Evolutionary conservation across 2,888 invertebrate genomes (phyloP).

Genomic region (Pachliopta kotzebuea): DNA sequence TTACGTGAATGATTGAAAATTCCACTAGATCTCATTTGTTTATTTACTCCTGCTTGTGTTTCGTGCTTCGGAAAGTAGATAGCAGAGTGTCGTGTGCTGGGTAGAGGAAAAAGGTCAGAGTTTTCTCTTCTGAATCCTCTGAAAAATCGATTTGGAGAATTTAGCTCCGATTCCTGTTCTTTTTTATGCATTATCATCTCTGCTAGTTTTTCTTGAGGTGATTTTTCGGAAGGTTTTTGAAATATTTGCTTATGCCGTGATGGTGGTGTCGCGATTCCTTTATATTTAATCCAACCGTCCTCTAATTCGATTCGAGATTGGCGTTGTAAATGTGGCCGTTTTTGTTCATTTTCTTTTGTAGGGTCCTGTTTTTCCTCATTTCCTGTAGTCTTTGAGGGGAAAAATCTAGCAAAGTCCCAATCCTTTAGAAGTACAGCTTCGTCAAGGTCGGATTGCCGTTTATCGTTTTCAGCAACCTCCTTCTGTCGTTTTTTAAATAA

Average conservation of each 20-base stretch:
- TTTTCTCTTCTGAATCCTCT: conserved; percentile 91
- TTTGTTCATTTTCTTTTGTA: conserved; percentile 66
- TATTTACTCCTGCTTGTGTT: conserved; percentile 65
- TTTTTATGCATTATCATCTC: conserved; percentile 83
- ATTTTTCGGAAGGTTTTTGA: conserved; percentile 60
- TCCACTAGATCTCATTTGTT: conserved; percentile 83
- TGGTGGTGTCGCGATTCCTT: conserved; percentile 68
- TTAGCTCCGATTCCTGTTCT: conserved; percentile 86
- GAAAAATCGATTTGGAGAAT: conserved; percentile 85
- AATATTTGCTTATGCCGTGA: conserved; percentile 63
- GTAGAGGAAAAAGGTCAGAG: conserved; percentile 90
- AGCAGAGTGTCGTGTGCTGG: conserved; percentile 88
- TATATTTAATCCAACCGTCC: conserved; percentile 70
- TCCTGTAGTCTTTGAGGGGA: conserved; percentile 78
- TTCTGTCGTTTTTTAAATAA: conserved; percentile 63
- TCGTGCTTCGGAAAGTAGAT: conserved; percentile 82
- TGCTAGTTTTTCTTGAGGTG: conserved; percentile 68
- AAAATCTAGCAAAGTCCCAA: conserved; percentile 93
- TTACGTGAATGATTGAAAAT: conserved; percentile 85
- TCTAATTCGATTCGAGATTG: conserved; percentile 73
- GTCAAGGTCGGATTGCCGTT: conserved; percentile 82
- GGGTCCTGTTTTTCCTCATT: conserved; percentile 58
- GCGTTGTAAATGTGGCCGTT: conserved; percentile 63
- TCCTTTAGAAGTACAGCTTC: conserved; percentile 91
- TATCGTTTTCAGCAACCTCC: conserved; percentile 63